Conservation (phyloP, 2,888 invertebrate genomes). For the Pecten maximus region DNA sequence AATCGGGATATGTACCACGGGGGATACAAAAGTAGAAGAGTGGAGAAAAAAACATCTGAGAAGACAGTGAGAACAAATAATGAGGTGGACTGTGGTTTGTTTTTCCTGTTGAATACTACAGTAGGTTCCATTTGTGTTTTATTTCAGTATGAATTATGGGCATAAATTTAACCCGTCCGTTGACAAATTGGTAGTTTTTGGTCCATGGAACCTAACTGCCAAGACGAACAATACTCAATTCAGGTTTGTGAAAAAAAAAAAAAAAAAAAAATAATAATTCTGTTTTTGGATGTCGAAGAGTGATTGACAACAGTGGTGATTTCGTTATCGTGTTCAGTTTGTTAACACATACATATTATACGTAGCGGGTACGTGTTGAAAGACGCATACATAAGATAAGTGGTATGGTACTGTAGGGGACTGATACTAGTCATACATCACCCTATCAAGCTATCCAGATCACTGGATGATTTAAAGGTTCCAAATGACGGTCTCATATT, state of each 20-base stretch:
- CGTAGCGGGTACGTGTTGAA: neutral
- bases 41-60: too few species aligned
- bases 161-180: neutral
- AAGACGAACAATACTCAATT: neutral
- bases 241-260: neutral
- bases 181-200: neutral
- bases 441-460: neutral
- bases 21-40: too few species aligned
- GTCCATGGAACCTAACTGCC: neutral
- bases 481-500: neutral
- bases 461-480: neutral
- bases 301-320: neutral
- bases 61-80: too few species aligned
- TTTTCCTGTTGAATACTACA: too few species aligned
- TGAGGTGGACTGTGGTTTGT: too few species aligned
- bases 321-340: neutral
- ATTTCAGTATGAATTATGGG: too few species aligned
- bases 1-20: too few species aligned
- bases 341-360: neutral
- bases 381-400: neutral
- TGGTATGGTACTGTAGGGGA: neutral
- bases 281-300: neutral
- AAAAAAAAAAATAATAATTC: neutral
- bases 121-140: too few species aligned
- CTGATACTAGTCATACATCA: neutral